Evolutionary conservation across 2,888 invertebrate species (phyloP).

Genomic region (Bedellia somnulentella): DNA sequence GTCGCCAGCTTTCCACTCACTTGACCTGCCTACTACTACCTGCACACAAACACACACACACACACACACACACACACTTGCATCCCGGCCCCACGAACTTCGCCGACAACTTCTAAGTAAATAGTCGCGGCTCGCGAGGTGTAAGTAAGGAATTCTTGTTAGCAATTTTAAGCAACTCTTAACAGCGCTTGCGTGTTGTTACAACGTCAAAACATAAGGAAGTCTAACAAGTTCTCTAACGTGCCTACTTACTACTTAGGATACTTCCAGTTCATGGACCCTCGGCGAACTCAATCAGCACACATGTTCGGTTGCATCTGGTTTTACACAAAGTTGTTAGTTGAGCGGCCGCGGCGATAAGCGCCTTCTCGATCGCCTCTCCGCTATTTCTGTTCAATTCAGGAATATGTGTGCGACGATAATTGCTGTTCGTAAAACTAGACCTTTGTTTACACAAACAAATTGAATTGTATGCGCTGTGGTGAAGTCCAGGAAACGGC

Average conservation of each 20-base stretch:
- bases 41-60: constrained; percentile 16
- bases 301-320: no score
- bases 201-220: constrained; percentile 13
- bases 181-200: constrained; percentile 14
- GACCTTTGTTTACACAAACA: no score
- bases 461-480: no score
- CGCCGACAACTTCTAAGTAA: constrained; percentile 49
- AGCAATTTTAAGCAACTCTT: constrained; percentile 21
- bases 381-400: no score
- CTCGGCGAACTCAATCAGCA: no score
- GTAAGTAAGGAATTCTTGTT: constrained; percentile 49
- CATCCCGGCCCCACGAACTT: constrained; percentile 31
- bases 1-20: constrained; percentile 51
- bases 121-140: constrained; percentile 37
- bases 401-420: no score
- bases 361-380: no score
- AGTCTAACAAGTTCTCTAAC: constrained; percentile 7
- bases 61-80: constrained; percentile 20
- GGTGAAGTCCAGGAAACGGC: no score
- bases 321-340: no score
- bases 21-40: constrained; percentile 35
- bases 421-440: no score
- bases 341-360: no score
- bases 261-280: constrained; percentile 1
- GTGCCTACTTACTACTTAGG: not conserved